These are phyloP conservation scores for Parazoanthus atlanticus DNA, from an alignment of 92 coral and sea anemone genomes.

Conservation along the genomic window DNA sequence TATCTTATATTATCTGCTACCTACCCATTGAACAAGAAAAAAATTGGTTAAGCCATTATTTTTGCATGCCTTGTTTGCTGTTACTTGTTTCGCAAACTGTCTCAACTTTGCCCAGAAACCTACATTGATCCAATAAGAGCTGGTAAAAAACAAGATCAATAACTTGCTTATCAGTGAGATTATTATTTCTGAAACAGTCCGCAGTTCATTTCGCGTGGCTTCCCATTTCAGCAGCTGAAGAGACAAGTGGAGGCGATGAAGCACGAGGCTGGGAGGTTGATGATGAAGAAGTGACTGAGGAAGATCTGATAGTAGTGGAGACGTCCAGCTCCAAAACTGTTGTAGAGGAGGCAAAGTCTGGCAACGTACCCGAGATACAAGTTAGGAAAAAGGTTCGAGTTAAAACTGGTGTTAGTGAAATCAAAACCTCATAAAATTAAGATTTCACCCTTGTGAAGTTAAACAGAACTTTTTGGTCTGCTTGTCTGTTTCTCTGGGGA, in stretches of 20 bases:
- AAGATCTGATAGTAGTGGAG: constrained; percentile 60
- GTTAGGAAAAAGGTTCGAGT: constrained; percentile 57
- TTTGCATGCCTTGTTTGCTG: too few relatives aligned
- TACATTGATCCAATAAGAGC: neutral
- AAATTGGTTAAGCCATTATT: too few relatives aligned
- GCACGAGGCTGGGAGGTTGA: constrained; percentile 80
- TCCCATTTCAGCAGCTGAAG: neutral
- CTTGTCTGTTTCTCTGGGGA: neutral
- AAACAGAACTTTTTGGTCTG: neutral
- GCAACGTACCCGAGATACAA: constrained; percentile 66
- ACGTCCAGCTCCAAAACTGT: constrained; percentile 52
- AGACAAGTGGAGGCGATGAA: constrained; percentile 2
- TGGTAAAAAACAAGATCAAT: neutral
- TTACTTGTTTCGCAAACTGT: too few relatives aligned
- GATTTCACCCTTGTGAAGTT: neutral
- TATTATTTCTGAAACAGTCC: neutral
- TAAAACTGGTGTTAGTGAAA: neutral
- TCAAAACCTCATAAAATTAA: neutral
- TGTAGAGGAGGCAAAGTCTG: constrained; percentile 71
- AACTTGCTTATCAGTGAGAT: neutral
- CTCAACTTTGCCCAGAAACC: too few relatives aligned
- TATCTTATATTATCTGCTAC: too few relatives aligned
- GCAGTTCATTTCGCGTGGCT: too few relatives aligned
- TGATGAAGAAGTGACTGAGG: constrained; percentile 72
- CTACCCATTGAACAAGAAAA: too few relatives aligned